These are phyloP conservation scores for Brachycybe producta DNA, from an alignment of 2,888 invertebrate species.

Conservation along the genomic window DNA sequence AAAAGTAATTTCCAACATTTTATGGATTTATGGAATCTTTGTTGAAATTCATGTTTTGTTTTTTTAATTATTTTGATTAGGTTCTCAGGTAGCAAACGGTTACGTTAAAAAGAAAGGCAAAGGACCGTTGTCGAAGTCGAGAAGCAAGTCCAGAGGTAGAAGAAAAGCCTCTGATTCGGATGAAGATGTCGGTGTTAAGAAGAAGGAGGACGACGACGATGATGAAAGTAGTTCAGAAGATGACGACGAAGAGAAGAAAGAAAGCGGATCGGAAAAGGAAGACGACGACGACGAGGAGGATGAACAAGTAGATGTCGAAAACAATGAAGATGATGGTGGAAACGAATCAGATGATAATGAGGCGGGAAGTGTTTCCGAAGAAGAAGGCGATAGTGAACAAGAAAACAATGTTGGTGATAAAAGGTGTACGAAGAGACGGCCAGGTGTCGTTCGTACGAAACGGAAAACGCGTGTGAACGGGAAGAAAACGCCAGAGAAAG, in stretches of 20 bases:
- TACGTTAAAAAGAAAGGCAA: constrained; percentile 3
- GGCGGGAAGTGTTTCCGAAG: constrained; percentile 22
- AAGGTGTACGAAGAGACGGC: not conserved
- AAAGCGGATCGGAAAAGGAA: constrained; percentile 14
- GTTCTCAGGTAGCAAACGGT: constrained; percentile 18
- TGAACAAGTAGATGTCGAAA: constrained; percentile 4
- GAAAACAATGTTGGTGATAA: too few species aligned
- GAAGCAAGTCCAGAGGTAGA: constrained; percentile 1
- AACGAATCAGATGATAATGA: constrained; percentile 27
- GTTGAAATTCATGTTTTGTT: not conserved
- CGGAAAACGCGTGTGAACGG: not conserved
- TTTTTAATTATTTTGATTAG: constrained; percentile 2
- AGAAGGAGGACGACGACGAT: constrained; percentile 19
- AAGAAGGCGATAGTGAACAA: too few species aligned
- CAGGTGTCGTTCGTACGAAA: not conserved
- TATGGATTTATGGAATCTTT: not conserved
- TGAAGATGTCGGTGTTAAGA: constrained; percentile 13
- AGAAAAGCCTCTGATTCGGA: constrained; percentile 4
- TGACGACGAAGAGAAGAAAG: constrained; percentile 6
- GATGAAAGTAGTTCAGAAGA: constrained; percentile 18
- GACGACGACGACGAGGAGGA: constrained; percentile 28
- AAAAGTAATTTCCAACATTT: too few species aligned
- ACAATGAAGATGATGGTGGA: constrained; percentile 25
- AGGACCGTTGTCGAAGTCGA: too few species aligned
- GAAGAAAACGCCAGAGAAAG: not conserved